A percentile compares a stretch with the other conserved stretches of the same genome.
Conservation (phyloP, 2,888 invertebrate genomes). For the Nebria salina region DNA sequence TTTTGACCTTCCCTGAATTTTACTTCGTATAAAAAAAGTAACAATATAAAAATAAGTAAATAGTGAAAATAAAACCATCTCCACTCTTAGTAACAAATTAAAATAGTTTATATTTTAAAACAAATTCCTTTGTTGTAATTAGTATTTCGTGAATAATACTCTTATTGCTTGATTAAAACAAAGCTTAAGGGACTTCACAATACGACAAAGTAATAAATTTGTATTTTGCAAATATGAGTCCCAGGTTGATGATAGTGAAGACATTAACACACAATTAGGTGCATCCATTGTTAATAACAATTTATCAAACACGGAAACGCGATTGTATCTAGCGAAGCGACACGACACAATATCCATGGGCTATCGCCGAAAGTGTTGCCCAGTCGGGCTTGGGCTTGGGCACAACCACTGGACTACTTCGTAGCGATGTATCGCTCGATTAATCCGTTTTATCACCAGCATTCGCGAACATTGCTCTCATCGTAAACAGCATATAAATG, state of each 20-base stretch:
- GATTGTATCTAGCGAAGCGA: neutral
- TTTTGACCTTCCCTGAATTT: too few species aligned
- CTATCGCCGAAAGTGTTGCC: neutral
- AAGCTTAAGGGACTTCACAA: too few species aligned
- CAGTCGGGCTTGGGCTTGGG: neutral
- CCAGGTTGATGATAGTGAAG: neutral
- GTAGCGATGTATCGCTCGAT: conserved; percentile 1
- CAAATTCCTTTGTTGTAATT: too few species aligned
- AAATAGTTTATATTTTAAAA: too few species aligned
- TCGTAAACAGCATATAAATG: neutral
- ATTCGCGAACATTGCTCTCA: neutral
- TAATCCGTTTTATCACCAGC: neutral
- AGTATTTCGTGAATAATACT: too few species aligned
- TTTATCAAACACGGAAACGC: neutral
- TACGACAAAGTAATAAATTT: neutral
- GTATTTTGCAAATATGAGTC: neutral
- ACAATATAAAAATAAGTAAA: too few species aligned
- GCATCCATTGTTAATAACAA: neutral
- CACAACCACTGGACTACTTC: neutral
- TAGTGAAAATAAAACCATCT: too few species aligned
- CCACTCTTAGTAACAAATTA: too few species aligned
- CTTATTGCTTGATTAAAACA: too few species aligned
- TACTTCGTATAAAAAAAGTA: too few species aligned
- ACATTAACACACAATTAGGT: neutral
- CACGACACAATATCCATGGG: neutral